Conservation (phyloP, 2,797 vertebrate genomes). For the Sylvilagus floridanus region DNA sequence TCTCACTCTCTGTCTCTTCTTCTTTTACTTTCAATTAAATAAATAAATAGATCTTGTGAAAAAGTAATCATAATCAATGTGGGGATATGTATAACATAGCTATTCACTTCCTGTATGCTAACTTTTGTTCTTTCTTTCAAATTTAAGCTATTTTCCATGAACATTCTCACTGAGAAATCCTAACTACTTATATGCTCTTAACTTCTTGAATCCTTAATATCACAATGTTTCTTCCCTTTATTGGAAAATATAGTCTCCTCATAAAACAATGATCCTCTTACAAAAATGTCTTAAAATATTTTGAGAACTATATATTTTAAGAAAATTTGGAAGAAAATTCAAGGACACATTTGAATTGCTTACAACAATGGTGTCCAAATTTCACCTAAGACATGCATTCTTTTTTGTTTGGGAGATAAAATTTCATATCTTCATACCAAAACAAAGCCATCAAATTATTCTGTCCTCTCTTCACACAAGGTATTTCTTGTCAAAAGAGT, state of each 20-base stretch:
- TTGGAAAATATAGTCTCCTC: neutral
- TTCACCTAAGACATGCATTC: neutral
- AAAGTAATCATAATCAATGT: neutral
- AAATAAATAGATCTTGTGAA: too few relatives aligned
- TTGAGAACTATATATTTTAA: neutral
- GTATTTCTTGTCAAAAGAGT: neutral
- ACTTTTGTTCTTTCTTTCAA: neutral
- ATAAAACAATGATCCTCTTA: neutral
- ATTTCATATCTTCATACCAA: slow-evolving; percentile 16
- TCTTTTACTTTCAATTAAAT: too few relatives aligned
- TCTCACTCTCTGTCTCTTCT: too few relatives aligned
- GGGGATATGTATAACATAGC: neutral
- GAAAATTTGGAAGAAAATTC: neutral
- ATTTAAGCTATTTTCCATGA: neutral
- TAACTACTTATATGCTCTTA: neutral
- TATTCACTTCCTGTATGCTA: neutral
- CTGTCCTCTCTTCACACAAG: neutral
- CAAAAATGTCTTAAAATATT: neutral
- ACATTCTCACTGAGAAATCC: neutral
- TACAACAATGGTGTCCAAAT: neutral
- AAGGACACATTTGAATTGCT: neutral
- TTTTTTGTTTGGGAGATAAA: neutral
- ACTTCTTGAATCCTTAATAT: neutral
- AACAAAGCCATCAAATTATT: neutral
- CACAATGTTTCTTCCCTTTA: neutral